Base-by-base conservation (phyloP, 2,113 vertebrate species). In the Poeciliopsis occidentalis region DNA sequence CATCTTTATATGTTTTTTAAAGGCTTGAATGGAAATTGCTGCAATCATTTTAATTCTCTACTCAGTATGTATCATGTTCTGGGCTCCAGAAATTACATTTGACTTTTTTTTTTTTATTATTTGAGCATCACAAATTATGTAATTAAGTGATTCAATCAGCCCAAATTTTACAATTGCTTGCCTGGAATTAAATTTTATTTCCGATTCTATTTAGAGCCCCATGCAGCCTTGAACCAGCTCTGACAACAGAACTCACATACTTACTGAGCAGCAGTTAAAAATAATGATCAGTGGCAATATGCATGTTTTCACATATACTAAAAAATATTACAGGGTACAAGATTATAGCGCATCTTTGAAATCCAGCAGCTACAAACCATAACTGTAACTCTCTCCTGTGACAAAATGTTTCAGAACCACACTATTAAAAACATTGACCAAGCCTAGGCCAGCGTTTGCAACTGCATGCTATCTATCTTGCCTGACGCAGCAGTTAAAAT, bases 361-460 rank as follows among this genome's bases (percentile, higher is more conserved):
- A 85, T 88, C 81, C 10, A 67, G 30, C 41, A 79, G 88, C 71
- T 71, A 67, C 93, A 92, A 94, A 94, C 88, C 88, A 76, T 79
- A 76, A 81, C 67, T 67, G 85, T 75, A 83, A 86, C 88, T 90
- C 81, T 75, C 76, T 89, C 78, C 88, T 87, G 87, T 91, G 90
- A 91, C 83, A 82, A 80, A 82, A 81, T 72, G 75, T 81, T 93
- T 93, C 89, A 93, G 87, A 80, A 77, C 85, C 82, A 60, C 68
- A 39, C 76, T 76, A 82, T 86, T 88, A 87, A 85, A 73, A 69
- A 69, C 67, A 68, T 71, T 29, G 75, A 72, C 67, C 82, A 47
- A 85, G 63, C 27, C n/a, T 24, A 67, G 81, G 32, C 41, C 66
- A 71, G 69, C 30, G 30, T n/a, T 31, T 69, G 64, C 37, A 69